These are phyloP conservation scores for Bilobella aurantiaca DNA, from an alignment of 1,140 invertebrate species.

Conservation along the genomic window DNA sequence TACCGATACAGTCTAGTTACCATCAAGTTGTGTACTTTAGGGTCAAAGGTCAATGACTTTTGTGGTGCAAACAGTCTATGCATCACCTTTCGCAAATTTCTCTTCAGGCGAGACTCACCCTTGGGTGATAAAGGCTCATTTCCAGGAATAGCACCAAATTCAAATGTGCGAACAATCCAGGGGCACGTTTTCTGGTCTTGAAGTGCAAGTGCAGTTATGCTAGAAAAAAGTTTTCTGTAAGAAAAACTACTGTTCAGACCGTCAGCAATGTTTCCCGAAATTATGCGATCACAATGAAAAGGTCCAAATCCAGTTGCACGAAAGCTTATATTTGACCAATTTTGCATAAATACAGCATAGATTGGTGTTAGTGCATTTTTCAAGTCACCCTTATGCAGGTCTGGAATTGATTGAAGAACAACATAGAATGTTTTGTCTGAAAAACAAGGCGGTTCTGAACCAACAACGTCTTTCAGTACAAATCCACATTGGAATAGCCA, in stretches of 20 bases:
- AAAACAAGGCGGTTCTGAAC: background rate
- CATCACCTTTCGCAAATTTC: background rate
- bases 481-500: background rate
- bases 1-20: too few species aligned
- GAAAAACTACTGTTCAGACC: background rate
- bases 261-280: background rate
- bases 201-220: background rate
- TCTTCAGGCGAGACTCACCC: background rate
- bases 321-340: background rate
- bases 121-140: background rate
- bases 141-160: background rate
- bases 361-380: background rate
- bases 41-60: background rate
- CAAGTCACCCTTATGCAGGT: background rate
- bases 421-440: background rate
- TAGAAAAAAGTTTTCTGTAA: background rate
- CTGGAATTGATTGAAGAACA: background rate
- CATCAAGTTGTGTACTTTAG: background rate
- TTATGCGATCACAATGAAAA: background rate
- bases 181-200: background rate
- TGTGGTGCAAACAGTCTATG: background rate
- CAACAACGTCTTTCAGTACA: background rate
- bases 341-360: background rate
- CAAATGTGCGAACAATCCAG: background rate
- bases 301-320: background rate